Base-by-base conservation (phyloP, 2,113 vertebrate genomes). In the Oncorhynchus tshawytscha region DNA sequence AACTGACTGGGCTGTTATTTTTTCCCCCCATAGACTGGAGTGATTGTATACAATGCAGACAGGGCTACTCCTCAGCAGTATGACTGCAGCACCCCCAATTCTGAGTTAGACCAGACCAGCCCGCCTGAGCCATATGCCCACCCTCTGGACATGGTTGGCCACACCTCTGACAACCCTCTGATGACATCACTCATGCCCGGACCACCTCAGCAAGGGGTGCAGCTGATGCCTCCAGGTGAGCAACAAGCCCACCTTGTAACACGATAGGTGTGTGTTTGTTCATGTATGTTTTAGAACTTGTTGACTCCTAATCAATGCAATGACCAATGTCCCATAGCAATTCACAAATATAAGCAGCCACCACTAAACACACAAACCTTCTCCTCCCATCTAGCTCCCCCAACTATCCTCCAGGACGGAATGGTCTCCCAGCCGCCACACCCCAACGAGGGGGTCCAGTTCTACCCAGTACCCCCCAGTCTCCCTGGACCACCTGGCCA, bases 201-300 rank as follows among this genome's bases (percentile, higher is more conserved):
- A 5, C 29, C 92, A 8, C 90, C 93, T 39, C 88, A 85, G 1
- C 80, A 94, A 12, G 85, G 85, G 60, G 91, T 97, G 11, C 96
- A 94, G 79, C 94, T 97, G 67, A 94, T 96, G 93, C 96, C 96
- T 71, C 96, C 96, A 94, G 98, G 98, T 98, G 81, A 72, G 91
- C 86, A 73, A 25, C 2, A 67, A 49, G 16, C 51, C 51, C 15
- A 54, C 51, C 5, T 4, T 54, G 51, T 54, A 54, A 54, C 51
- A 54, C 1, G 3, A 18, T 54, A 18, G 15, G 27, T 7, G 16
- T 12, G 18, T n/a, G 20, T 49, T 7, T 54, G 22, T 67, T 7
- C 39, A 29, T 74, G 64, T 71, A 18, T 4, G 16, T 57, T 15
- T 57, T 57, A 20, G 18, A 18, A 20, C 54, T 7, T 15, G 16